phyloP scores from a whole-genome alignment of 2,888 invertebrate species.

The Criorhina ranunculi region DNA sequence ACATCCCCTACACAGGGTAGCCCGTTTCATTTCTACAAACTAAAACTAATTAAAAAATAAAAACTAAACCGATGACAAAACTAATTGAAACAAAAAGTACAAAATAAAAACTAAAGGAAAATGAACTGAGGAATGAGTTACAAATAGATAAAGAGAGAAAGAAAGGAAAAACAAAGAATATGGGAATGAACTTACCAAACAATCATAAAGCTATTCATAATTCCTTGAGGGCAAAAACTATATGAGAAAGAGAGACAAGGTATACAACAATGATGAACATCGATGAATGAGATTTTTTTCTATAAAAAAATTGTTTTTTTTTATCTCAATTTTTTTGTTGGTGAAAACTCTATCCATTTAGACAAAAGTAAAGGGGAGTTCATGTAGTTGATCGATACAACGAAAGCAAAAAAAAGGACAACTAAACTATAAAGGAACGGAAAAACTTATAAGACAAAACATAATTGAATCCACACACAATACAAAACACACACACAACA shows the following conservation, averaged over 20 bases:
- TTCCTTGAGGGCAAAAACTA: conserved; percentile 94
- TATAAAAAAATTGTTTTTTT: conserved; percentile 23
- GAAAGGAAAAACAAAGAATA: conserved; percentile 40
- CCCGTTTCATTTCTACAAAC: conserved; percentile 34
- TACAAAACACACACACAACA: conserved; percentile 52
- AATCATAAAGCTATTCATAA: conserved; percentile 95
- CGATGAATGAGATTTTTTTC: conserved; percentile 74
- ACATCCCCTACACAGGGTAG: not conserved
- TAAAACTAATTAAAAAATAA: conserved; percentile 27
- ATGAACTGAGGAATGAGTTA: conserved; percentile 58
- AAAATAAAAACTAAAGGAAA: conserved; percentile 44
- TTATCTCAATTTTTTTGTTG: conserved; percentile 31
- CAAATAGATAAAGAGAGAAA: conserved; percentile 41
- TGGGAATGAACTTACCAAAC: conserved; percentile 90
- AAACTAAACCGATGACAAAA: conserved; percentile 26
- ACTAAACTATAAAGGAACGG: conserved; percentile 29
- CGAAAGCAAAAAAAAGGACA: conserved; percentile 23
- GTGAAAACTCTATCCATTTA: conserved; percentile 67
- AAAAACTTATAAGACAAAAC: conserved; percentile 20
- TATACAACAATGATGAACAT: conserved; percentile 78
- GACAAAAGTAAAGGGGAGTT: conserved; percentile 39
- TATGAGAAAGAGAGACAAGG: conserved; percentile 79
- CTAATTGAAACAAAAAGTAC: conserved; percentile 40
- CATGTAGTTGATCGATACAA: conserved; percentile 60
- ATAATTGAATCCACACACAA: conserved; percentile 49